Base-by-base conservation (phyloP, 2,888 invertebrate genomes). In the Lochmaea capreae region DNA sequence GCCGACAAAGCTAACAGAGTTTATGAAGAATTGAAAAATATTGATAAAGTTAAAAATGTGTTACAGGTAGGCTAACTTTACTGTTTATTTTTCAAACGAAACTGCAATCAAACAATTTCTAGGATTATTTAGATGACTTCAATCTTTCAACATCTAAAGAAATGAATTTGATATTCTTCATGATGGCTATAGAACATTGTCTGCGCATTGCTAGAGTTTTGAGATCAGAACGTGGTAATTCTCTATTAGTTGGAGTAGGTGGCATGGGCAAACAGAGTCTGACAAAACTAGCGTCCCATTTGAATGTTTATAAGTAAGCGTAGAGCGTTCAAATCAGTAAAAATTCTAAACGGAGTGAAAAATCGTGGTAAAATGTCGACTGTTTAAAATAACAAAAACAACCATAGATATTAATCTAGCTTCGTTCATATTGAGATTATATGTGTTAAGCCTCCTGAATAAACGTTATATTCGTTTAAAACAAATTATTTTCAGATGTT, bases 241-340 rank as follows among this genome's bases (percentile, higher is more conserved):
- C 94, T 22, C 89, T 98, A 57, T 88, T 97, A 79, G 95, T 97
- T 33, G 96, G 96, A 1, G 94, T 95, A 0, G 96, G 97, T 6
- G 97, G 98, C 93, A 96, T 88, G 97, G 97, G 74, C 9, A 93
- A 97, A 71, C 94, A 97, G 83, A 96, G 96, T 76, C 90, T 97
- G 52, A 96, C 97, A 0, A 92, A 92, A 65, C 88, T 98, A 11
- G 95, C 95, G 0, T 93, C 96, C 0, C 95, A 95, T 83, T 90
- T 96, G 73, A 96, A 96, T 81, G 93, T 93, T 75, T 97, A 96
- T 89, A 94, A 92, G 91, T 85, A 82, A 74, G 69, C 16, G 2
- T 22, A 10, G 22, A 2, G 14, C 10, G 10, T 33, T 33, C 4
- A 3, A 33, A 46, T 54, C 22, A 59, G 10, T 26, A 5, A 8